Conservation (phyloP, 2,113 vertebrate species). For the Spilogale gracilis region DNA sequence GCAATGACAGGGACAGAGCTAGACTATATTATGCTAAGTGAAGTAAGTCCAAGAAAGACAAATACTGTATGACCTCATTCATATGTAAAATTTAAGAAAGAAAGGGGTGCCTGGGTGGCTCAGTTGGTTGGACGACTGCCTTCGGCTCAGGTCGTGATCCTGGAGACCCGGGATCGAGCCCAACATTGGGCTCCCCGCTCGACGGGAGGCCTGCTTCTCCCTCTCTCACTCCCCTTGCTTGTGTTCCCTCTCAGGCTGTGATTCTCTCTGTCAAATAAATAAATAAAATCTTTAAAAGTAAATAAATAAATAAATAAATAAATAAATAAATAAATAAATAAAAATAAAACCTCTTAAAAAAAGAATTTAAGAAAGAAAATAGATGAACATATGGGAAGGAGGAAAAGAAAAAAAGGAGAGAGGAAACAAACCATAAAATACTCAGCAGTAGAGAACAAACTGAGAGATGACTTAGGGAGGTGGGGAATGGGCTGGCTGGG, state of each 20-base stretch:
- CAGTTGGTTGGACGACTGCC: too few relatives aligned
- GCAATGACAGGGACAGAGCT: background rate
- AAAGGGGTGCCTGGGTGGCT: background rate
- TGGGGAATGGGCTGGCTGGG: background rate
- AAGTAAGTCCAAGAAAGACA: background rate
- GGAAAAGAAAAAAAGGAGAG: background rate
- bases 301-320: too few relatives aligned
- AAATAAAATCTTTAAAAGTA: too few relatives aligned
- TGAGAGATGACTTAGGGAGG: background rate
- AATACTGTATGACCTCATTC: background rate
- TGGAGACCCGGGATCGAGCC: too few relatives aligned
- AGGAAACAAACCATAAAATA: background rate
- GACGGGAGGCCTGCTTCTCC: too few relatives aligned
- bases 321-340: too few relatives aligned
- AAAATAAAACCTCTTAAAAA: too few relatives aligned
- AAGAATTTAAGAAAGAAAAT: background rate
- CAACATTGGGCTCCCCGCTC: too few relatives aligned
- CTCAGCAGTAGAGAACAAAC: background rate
- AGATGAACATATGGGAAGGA: background rate
- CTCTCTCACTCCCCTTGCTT: too few relatives aligned
- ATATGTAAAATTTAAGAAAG: background rate
- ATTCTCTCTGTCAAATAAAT: too few relatives aligned
- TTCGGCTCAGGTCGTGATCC: too few relatives aligned
- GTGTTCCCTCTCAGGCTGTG: too few relatives aligned
- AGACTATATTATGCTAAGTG: background rate